phyloP scores from a whole-genome alignment of 1,140 invertebrate genomes.

The Diabrotica undecimpunctata region DNA sequence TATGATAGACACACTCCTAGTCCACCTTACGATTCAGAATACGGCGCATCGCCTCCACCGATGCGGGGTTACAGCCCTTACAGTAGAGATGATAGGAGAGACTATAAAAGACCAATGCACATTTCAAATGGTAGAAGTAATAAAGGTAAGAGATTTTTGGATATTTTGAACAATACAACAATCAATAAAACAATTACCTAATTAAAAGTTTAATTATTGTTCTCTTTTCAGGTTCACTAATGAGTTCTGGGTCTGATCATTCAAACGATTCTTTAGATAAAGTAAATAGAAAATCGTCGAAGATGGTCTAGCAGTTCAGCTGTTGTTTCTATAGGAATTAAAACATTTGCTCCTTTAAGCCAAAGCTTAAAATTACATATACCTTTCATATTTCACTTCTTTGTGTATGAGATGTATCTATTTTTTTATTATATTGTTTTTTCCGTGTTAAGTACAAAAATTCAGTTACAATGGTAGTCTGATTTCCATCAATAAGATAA shows the following conservation, averaged over 20 bases:
- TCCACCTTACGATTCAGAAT: constrained; percentile 43
- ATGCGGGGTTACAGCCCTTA: constrained; percentile 39
- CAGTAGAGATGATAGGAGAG: constrained; percentile 36
- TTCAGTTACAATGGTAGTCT: too few relatives aligned
- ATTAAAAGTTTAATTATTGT: too few relatives aligned
- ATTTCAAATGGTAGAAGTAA: constrained; percentile 32
- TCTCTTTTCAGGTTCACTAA: constrained; percentile 26
- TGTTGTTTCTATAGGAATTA: constrained; percentile 27
- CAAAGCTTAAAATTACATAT: constrained; percentile 1
- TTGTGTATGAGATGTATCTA: too few relatives aligned
- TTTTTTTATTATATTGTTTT: too few relatives aligned
- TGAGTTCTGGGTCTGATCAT: constrained; percentile 43
- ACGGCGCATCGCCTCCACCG: constrained; percentile 37
- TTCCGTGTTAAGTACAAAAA: too few relatives aligned
- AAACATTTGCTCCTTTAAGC: neutral
- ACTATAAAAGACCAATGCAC: constrained; percentile 32
- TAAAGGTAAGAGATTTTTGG: constrained; percentile 31
- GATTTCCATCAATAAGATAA: too few relatives aligned
- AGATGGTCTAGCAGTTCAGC: constrained; percentile 42
- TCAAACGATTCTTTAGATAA: constrained; percentile 45
- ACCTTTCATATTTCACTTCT: too few relatives aligned
- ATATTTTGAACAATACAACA: neutral
- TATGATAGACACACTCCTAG: constrained; percentile 43
- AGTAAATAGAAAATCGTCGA: constrained; percentile 36
- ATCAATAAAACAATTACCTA: too few relatives aligned